Percentiles rank a stretch among this genome's conserved stretches.
These are phyloP conservation scores for Chelidonichthys spinosus DNA, from an alignment of 2,797 vertebrate genomes.

Conservation along the genomic window DNA sequence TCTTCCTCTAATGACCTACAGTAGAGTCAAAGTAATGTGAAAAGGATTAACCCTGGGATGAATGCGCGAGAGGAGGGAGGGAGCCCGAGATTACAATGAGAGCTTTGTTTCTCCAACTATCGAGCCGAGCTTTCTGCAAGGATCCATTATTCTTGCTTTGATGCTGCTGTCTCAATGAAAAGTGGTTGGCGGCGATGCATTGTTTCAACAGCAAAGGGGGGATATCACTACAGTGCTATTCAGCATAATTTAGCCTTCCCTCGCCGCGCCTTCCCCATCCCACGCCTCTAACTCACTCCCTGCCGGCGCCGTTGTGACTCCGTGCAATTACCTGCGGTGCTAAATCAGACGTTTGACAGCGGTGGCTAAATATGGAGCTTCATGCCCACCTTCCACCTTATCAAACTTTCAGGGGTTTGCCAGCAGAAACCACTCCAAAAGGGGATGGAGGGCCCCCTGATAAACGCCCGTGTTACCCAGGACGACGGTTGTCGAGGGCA, in stretches of 20 bases:
- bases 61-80: slow-evolving; percentile 62
- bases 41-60: slow-evolving; percentile 77
- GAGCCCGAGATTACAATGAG: slow-evolving; percentile 75
- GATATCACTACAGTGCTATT: slow-evolving; percentile 74
- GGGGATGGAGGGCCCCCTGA: slow-evolving; percentile 56
- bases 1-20: slow-evolving; percentile 74
- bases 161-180: slow-evolving; percentile 76
- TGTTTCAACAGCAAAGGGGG: slow-evolving; percentile 73
- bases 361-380: slow-evolving; percentile 70
- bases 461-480: slow-evolving; percentile 63
- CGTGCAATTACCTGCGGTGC: slow-evolving; percentile 70
- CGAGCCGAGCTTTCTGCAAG: slow-evolving; percentile 73
- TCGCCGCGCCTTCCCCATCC: slow-evolving; percentile 1
- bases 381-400: slow-evolving; percentile 61
- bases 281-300: slow-evolving; percentile 53
- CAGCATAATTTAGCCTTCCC: slow-evolving; percentile 68
- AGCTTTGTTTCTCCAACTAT: slow-evolving; percentile 79
- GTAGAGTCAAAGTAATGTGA: slow-evolving; percentile 76
- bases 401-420: slow-evolving; percentile 69
- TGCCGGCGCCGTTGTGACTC: slow-evolving; percentile 54
- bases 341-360: slow-evolving; percentile 72
- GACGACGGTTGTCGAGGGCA: slow-evolving; percentile 58
- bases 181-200: slow-evolving; percentile 72
- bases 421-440: slow-evolving; percentile 46
- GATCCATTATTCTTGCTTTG: slow-evolving; percentile 83